These are phyloP conservation scores for Euproctis similis DNA, from an alignment of 2,888 invertebrate genomes.

Conservation along the genomic window DNA sequence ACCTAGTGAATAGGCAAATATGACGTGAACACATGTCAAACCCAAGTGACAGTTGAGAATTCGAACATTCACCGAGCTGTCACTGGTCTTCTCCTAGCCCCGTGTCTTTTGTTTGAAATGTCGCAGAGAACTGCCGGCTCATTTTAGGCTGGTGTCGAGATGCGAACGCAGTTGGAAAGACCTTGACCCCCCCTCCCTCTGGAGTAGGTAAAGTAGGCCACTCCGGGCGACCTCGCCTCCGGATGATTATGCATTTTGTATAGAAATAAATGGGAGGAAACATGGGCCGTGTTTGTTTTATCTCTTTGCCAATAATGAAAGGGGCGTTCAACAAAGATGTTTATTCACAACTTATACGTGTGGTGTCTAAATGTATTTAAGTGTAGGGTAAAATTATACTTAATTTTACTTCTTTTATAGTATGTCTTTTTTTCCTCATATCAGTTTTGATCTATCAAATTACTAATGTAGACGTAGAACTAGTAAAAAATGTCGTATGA, in stretches of 20 bases:
- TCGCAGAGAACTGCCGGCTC: slow-evolving; percentile 17
- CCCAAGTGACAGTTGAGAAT: slow-evolving; percentile 23
- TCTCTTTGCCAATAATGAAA: too few species aligned
- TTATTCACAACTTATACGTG: too few species aligned
- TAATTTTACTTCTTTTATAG: too few species aligned
- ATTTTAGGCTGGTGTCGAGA: slow-evolving; percentile 19
- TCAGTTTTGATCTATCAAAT: too few species aligned
- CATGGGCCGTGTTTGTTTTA: slow-evolving; percentile 19
- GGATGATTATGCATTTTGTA: slow-evolving; percentile 42
- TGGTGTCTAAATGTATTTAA: too few species aligned
- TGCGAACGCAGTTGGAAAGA: slow-evolving; percentile 23
- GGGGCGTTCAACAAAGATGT: too few species aligned
- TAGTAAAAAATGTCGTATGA: too few species aligned
- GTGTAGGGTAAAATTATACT: too few species aligned
- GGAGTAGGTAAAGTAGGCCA: slow-evolving; percentile 35
- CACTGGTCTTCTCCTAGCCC: slow-evolving; percentile 18
- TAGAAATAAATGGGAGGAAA: slow-evolving; percentile 30
- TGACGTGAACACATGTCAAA: slow-evolving; percentile 9
- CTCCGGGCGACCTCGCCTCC: slow-evolving; percentile 23
- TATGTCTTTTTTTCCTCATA: too few species aligned
- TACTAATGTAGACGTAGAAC: too few species aligned
- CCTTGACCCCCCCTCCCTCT: slow-evolving; percentile 44
- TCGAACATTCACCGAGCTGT: slow-evolving; percentile 22
- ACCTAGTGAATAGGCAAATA: too few species aligned
- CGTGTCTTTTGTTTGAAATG: slow-evolving; percentile 23